Evolutionary conservation across 1,140 invertebrate species (phyloP).

Genomic region (Drosophila oshimai): DNA sequence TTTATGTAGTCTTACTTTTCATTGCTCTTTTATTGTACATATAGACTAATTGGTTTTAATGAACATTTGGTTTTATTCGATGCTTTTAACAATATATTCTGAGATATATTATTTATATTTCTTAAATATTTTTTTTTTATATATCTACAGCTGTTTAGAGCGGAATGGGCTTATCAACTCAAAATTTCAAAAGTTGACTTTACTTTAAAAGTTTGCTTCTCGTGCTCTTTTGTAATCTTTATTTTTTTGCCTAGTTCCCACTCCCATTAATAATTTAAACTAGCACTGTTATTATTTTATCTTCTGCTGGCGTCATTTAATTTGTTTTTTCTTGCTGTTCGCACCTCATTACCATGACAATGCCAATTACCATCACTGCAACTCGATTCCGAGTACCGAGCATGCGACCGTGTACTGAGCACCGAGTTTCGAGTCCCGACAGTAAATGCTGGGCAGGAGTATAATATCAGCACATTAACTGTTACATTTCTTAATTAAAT

Average conservation of each 20-base stretch:
- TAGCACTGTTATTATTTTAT: slow-evolving; percentile 1
- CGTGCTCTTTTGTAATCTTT: neutral
- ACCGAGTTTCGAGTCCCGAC: neutral
- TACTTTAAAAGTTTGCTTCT: no score
- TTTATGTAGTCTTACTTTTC: no score
- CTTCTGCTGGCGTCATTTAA: neutral
- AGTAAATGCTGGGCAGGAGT: slow-evolving; percentile 1
- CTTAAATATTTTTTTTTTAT: no score
- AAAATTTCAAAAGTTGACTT: no score
- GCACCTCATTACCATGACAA: slow-evolving; percentile 66
- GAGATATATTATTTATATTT: no score
- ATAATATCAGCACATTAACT: slow-evolving; percentile 45
- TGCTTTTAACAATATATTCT: no score
- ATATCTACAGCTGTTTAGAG: no score
- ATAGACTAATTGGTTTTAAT: no score
- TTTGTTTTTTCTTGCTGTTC: slow-evolving; percentile 26
- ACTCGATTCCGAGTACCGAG: slow-evolving; percentile 1
- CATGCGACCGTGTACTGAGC: slow-evolving; percentile 1
- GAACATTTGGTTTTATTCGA: no score
- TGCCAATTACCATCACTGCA: slow-evolving; percentile 49
- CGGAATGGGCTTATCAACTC: no score
- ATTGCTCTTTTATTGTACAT: neutral
- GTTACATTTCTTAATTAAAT: slow-evolving; percentile 70
- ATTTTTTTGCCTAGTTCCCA: neutral
- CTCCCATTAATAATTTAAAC: neutral